Base-by-base conservation (phyloP, 2,797 vertebrate genomes). In the Apogon talboti region DNA sequence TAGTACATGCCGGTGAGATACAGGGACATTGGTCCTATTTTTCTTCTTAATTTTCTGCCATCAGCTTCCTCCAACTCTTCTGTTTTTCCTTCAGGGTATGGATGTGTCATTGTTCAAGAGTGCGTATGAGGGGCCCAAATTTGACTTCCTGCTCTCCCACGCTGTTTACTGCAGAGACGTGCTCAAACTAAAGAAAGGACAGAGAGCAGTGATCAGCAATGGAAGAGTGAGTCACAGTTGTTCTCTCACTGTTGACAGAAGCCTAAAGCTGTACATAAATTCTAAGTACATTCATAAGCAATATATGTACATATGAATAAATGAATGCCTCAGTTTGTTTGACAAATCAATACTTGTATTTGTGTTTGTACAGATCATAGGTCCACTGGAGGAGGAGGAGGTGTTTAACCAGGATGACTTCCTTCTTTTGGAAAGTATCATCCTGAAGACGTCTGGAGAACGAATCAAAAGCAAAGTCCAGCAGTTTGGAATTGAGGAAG, bases 351-450 rank as follows among this genome's bases (percentile, higher is more conserved):
- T 11, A 11, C 21, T 56, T 13, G 14, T 46, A 3, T 53, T 47
- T 42, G 2, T 47, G 33, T 68, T n/a, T 55, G 35, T 59, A 9
- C 86, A 99, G 98, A 92, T 99, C 72, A 96, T 99, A 73, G 98
- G 98, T 41, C 97, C 97, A 0, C 89, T 99, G 78, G 95, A 95
- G 41, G 93, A 96, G 13, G 89, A 85, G 4, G 98, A 99, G 87
- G 90, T 98, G 71, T 99, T 99, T 82, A 99, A 99, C 86, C 98
- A 99, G 81, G 97, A 99, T 1, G 98, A 99, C 90, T 99, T 98
- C 83, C 94, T 98, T 71, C 95, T 99, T 16, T 78, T 99, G 74
- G 98, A 99, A 89, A 99, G 94, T 85, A 96, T 99, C 81, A 96
- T 98, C 73, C 74, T 97, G 11, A 98, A 98, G 89, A 99, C 97